Evolutionary conservation across 2,888 invertebrate species (phyloP).

Genomic region (Cephalotes varians): DNA sequence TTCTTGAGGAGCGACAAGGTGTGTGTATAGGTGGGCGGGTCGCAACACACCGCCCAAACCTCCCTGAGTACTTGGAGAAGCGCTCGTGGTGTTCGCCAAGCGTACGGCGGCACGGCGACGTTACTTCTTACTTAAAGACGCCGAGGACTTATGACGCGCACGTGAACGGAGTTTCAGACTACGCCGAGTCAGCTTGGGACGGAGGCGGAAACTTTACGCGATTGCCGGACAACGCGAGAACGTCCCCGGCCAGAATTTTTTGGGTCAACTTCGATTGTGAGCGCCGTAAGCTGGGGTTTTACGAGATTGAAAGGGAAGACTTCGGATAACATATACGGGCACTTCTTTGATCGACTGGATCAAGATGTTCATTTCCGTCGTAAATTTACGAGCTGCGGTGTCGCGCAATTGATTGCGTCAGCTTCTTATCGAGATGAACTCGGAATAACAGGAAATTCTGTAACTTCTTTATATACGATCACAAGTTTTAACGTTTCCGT

Average conservation of each 20-base stretch:
- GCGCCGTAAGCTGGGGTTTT: slow-evolving; percentile 37
- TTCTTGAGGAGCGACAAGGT: slow-evolving; percentile 37
- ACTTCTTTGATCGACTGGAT: not conserved
- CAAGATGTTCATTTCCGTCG: not conserved
- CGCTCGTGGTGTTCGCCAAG: slow-evolving; percentile 56
- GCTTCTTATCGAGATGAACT: not conserved
- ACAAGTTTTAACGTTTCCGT: slow-evolving; percentile 3
- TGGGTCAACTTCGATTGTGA: slow-evolving; percentile 47
- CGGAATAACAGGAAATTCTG: not conserved
- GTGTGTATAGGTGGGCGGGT: slow-evolving; percentile 14
- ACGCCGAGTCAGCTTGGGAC: slow-evolving; percentile 28
- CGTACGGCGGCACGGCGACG: slow-evolving; percentile 47
- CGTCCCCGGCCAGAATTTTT: slow-evolving; percentile 35
- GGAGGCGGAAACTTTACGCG: slow-evolving; percentile 45
- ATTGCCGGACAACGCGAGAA: slow-evolving; percentile 33
- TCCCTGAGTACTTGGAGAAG: slow-evolving; percentile 76
- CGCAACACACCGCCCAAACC: slow-evolving; percentile 35
- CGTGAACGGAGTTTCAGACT: slow-evolving; percentile 83
- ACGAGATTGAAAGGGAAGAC: slow-evolving; percentile 35
- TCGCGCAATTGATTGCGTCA: slow-evolving; percentile 1
- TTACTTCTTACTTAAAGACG: slow-evolving; percentile 82
- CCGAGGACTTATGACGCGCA: slow-evolving; percentile 82
- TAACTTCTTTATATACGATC: not conserved
- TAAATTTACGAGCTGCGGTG: slow-evolving; percentile 37
- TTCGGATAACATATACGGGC: not conserved